A percentile compares a stretch with the other conserved stretches of the same genome.
These are phyloP conservation scores for Amphipyra tragopoginis DNA, from an alignment of 2,888 invertebrate species.

Conservation along the genomic window DNA sequence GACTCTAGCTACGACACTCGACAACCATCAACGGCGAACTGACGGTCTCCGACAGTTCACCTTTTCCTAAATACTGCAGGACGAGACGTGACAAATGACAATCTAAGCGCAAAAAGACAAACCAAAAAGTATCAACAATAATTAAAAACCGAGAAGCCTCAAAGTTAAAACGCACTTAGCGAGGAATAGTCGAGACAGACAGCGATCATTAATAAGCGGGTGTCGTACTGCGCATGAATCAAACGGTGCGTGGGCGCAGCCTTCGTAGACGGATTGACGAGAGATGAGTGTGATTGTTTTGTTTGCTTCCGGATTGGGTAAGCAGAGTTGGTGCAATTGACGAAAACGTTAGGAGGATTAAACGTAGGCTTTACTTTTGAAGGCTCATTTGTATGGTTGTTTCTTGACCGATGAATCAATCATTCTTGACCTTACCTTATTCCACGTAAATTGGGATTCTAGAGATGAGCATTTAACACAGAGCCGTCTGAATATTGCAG, in stretches of 20 bases:
- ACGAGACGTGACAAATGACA: no score
- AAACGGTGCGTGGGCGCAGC: slow-evolving; percentile 50
- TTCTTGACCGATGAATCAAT: no score
- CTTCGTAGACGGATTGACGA: slow-evolving; percentile 29
- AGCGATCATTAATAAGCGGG: slow-evolving; percentile 34
- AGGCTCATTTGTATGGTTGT: no score
- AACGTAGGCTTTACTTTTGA: background rate
- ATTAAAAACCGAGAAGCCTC: background rate
- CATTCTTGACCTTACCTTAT: no score
- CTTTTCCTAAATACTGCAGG: no score
- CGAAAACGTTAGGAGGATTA: background rate
- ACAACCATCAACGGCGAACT: no score
- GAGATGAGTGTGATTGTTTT: slow-evolving; percentile 18
- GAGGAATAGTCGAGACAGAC: slow-evolving; percentile 21
- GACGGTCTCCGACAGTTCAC: no score
- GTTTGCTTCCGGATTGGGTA: slow-evolving; percentile 14
- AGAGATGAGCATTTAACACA: no score
- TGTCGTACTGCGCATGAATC: slow-evolving; percentile 39
- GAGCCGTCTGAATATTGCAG: no score
- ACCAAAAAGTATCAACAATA: background rate
- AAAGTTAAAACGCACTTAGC: slow-evolving; percentile 18
- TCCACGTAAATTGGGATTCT: no score
- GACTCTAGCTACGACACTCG: no score
- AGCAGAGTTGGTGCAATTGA: background rate
- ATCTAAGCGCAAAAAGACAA: background rate